Conservation (phyloP, 2,888 invertebrate genomes). For the Phoronis australis region DNA sequence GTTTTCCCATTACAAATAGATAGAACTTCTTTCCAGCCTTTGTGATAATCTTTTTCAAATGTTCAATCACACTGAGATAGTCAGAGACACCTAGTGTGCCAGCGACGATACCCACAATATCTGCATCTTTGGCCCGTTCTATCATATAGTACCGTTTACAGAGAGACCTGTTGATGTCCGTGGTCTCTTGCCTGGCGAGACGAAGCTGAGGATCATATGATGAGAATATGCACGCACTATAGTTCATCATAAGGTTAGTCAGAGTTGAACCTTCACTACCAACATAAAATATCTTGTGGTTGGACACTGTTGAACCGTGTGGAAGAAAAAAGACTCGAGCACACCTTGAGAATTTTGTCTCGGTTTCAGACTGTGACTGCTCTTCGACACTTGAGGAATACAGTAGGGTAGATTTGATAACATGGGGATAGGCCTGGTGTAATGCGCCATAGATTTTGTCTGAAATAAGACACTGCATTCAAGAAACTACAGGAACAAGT, state of each 20-base stretch:
- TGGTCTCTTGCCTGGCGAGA: conserved; percentile 20
- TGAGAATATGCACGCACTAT: conserved; percentile 45
- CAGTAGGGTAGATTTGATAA: no score
- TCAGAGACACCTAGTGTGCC: conserved; percentile 82
- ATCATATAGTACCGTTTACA: conserved; percentile 76
- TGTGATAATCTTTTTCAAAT: conserved; percentile 68
- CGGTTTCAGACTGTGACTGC: no score
- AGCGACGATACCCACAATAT: conserved; percentile 80
- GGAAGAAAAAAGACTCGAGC: conserved; percentile 26
- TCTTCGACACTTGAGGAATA: no score
- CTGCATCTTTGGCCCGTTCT: conserved; percentile 87
- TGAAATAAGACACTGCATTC: no score
- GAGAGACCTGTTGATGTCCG: conserved; percentile 60
- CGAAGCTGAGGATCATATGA: conserved; percentile 46
- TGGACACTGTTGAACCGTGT: no score
- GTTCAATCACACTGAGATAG: conserved; percentile 65
- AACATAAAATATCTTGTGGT: conserved; percentile 63
- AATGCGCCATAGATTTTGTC: no score
- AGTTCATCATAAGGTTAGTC: conserved; percentile 59
- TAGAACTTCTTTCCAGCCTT: conserved; percentile 80
- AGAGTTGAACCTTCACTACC: conserved; percentile 64
- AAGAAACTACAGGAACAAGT: no score
- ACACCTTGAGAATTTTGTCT: conserved; percentile 6
- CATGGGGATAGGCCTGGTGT: no score
- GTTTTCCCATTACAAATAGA: conserved; percentile 87